Evolutionary conservation across 2,888 invertebrate species (phyloP).

Genomic region (Tortrix viridana): DNA sequence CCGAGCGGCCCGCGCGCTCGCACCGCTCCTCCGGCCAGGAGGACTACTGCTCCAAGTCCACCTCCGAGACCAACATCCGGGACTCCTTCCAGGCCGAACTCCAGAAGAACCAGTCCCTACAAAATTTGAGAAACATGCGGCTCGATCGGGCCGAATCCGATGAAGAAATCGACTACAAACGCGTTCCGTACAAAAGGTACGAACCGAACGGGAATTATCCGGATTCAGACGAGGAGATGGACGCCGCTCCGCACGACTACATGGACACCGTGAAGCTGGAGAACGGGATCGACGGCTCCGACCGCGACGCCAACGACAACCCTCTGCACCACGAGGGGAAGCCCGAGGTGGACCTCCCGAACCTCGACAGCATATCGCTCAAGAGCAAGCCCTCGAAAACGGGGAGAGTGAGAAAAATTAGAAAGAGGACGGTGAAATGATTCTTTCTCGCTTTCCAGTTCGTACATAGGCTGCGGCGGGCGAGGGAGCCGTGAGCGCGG

Average conservation of each 20-base stretch:
- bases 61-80: constrained; percentile 67
- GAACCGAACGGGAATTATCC: constrained; percentile 69
- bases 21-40: constrained; percentile 76
- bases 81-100: constrained; percentile 63
- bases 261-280: constrained; percentile 61
- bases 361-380: constrained; percentile 70
- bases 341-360: constrained; percentile 62
- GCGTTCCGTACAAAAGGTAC: constrained; percentile 58
- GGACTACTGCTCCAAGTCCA: constrained; percentile 73
- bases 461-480: constrained; percentile 68
- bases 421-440: constrained; percentile 78
- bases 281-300: constrained; percentile 72
- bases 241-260: constrained; percentile 52
- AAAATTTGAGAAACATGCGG: constrained; percentile 67
- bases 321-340: constrained; percentile 47
- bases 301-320: constrained; percentile 72
- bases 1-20: constrained; percentile 50
- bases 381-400: constrained; percentile 61
- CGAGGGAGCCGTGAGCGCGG: constrained; percentile 25
- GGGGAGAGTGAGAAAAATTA: constrained; percentile 69
- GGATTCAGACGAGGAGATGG: constrained; percentile 70
- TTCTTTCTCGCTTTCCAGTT: constrained; percentile 75
- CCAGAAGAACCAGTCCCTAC: constrained; percentile 77
- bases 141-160: constrained; percentile 64
- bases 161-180: constrained; percentile 65